phyloP scores from a whole-genome alignment of 2,888 invertebrate species.

The Eubasilissa splendida region DNA sequence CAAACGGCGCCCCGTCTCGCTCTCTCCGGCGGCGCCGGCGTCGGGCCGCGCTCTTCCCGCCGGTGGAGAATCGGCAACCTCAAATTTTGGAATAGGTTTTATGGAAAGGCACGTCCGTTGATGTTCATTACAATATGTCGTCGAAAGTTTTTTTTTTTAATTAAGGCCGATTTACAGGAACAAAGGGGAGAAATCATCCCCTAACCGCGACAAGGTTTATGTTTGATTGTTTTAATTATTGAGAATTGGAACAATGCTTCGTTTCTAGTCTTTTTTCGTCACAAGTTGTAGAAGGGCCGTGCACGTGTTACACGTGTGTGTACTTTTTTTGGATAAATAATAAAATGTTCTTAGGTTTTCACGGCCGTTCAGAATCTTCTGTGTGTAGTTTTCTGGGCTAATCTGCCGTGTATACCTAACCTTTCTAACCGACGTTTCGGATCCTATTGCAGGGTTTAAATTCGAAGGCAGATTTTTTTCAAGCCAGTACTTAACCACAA shows the following conservation, averaged over 20 bases:
- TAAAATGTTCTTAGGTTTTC: too few relatives aligned
- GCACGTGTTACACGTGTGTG: too few relatives aligned
- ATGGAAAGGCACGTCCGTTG: constrained; percentile 35
- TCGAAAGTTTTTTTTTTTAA: constrained; percentile 49
- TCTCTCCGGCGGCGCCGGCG: background rate
- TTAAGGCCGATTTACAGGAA: constrained; percentile 42
- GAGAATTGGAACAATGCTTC: constrained; percentile 21
- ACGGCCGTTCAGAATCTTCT: too few relatives aligned
- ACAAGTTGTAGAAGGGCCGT: too few relatives aligned
- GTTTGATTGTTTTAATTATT: constrained; percentile 28
- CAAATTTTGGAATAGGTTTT: constrained; percentile 31
- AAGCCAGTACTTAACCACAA: too few relatives aligned
- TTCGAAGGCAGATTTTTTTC: too few relatives aligned
- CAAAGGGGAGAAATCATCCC: constrained; percentile 21
- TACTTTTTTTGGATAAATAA: too few relatives aligned
- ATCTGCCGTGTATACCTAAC: too few relatives aligned
- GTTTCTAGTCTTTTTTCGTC: background rate
- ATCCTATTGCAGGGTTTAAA: too few relatives aligned
- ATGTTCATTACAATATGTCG: constrained; percentile 56
- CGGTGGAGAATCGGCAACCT: constrained; percentile 19
- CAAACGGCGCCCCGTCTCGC: constrained; percentile 3
- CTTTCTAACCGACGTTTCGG: too few relatives aligned
- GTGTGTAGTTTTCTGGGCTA: too few relatives aligned
- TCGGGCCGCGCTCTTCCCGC: constrained; percentile 25
- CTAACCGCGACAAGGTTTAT: constrained; percentile 9